Base-by-base conservation (phyloP, 2,797 vertebrate species). In the Luscinia megarhynchos region DNA sequence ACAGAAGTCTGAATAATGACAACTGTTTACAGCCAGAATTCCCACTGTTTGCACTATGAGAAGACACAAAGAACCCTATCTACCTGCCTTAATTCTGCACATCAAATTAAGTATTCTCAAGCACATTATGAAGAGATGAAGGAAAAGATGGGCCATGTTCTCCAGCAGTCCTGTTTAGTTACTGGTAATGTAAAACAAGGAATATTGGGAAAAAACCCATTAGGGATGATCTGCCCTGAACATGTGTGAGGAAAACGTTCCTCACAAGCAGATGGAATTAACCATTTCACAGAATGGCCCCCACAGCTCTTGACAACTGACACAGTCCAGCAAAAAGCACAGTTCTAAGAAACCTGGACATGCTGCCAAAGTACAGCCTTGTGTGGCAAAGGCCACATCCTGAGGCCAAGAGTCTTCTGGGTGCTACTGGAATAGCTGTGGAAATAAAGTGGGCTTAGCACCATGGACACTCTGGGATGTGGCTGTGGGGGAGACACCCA, bases 291-390 rank as follows among this genome's bases (percentile, higher is more conserved):
- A 21, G 36, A 59, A 19, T 0, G 0, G 11, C 32, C 46, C 11
- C 15, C 62, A 30, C 4, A 29, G 7, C 53, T 70, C 23, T 11
- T 77, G 48, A 13, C 6, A 38, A 30, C 13, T 4, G n/a, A 36
- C 10, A 15, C 5, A 64, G 10, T 22, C 22, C 66, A 48, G 18
- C 3, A 27, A 38, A 85, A 61, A 40, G 11, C 22, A 74, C 23
- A 69, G 40, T 12, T 54, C 17, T 5, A 30, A 58, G 45, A 41
- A 59, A 45, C 3, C 32, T 14, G 5, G 41, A 34, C 3, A 8
- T 3, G 5, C 9, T 0, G 1, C 24, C 66, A 17, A 58, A 79
- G n/a, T 0, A 48, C 17, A 50, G 36, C 19, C 15, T 29, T 22
- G n/a, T n/a, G n/a, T n/a, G 59, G 43, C 1, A 0, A 69, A 11